Percentiles rank a stretch among this genome's conserved stretches.
Evolutionary conservation across 2,113 vertebrate genomes (phyloP).

Genomic region (Saccopteryx leptura): DNA sequence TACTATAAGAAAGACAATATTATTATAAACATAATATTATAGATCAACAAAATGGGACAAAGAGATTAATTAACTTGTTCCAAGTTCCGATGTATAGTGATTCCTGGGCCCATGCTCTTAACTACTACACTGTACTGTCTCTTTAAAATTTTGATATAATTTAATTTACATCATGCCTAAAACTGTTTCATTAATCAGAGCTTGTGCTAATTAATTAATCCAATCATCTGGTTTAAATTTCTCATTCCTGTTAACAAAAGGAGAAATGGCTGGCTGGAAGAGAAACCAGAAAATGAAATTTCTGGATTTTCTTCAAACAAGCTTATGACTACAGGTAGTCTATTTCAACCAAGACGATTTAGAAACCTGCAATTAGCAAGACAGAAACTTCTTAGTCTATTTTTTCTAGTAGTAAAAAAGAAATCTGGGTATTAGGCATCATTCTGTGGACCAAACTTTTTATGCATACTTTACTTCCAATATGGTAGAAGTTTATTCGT

Average conservation of each 20-base stretch:
- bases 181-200: constrained; percentile 53
- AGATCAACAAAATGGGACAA: constrained; percentile 45
- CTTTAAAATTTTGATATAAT: constrained; percentile 24
- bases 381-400: not conserved
- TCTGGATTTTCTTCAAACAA: constrained; percentile 31
- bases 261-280: constrained; percentile 32
- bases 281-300: not conserved
- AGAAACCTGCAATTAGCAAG: constrained; percentile 24
- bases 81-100: not conserved
- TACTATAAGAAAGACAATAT: not conserved
- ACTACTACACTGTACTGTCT: not conserved
- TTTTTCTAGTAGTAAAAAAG: constrained; percentile 33
- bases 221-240: constrained; percentile 30
- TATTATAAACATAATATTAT: constrained; percentile 33
- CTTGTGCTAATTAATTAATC: constrained; percentile 33
- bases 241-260: not conserved
- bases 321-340: not conserved
- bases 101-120: not conserved
- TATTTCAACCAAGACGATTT: constrained; percentile 22
- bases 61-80: constrained; percentile 29
- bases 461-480: not conserved
- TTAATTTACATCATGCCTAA: constrained; percentile 6
- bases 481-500: constrained; percentile 29
- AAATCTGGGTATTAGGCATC: not conserved
- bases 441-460: constrained; percentile 7